Evolutionary conservation across 2,113 vertebrate genomes (phyloP).

Genomic region (Sclerurus mexicanus): DNA sequence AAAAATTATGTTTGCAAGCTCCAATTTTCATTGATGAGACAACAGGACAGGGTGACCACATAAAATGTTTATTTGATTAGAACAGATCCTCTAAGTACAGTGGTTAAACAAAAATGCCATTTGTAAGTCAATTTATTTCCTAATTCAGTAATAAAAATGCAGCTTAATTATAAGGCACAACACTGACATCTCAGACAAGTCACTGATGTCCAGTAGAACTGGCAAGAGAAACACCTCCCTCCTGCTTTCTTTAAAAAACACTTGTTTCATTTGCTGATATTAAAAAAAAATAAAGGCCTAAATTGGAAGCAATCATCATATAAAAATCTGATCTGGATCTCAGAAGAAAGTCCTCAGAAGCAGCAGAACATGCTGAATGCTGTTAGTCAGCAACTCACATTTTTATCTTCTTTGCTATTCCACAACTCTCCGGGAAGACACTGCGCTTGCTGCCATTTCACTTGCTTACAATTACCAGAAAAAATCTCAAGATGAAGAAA

Average conservation of each 20-base stretch:
- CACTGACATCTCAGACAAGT: background rate
- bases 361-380: background rate
- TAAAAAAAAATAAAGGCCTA: background rate
- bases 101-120: background rate
- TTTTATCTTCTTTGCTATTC: background rate
- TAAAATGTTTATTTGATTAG: conserved; percentile 26
- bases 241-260: background rate
- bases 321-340: background rate
- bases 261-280: background rate
- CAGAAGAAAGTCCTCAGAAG: background rate
- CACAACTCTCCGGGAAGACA: background rate
- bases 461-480: background rate
- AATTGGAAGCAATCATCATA: background rate
- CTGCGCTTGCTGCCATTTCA: background rate
- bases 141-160: background rate
- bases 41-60: background rate
- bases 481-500: background rate
- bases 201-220: background rate
- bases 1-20: background rate
- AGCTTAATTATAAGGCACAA: background rate
- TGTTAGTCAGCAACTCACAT: background rate
- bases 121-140: background rate
- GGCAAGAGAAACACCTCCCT: background rate
- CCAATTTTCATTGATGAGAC: background rate
- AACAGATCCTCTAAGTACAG: background rate